Percentiles rank a stretch among this genome's conserved stretches.
phyloP scores from a whole-genome alignment of 2,113 vertebrate genomes.

The Notechis scutatus region DNA sequence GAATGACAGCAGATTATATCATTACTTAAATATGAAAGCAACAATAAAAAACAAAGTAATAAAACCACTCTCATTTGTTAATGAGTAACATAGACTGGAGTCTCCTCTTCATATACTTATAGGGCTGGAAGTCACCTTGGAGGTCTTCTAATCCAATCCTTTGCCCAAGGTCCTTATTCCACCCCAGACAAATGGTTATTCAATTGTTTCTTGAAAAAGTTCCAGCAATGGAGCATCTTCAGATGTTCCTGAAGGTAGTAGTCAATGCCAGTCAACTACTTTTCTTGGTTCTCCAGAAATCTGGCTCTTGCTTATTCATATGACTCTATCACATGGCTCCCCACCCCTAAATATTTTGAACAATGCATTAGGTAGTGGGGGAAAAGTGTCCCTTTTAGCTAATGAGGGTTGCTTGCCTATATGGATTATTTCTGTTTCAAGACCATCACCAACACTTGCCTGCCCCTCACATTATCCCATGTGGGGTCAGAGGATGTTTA shows the following conservation, averaged over 20 bases:
- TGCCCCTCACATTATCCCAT: neutral
- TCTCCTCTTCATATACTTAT: neutral
- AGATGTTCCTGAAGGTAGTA: neutral
- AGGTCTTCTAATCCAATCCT: neutral
- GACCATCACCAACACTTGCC: neutral
- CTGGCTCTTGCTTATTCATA: neutral
- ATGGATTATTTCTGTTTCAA: neutral
- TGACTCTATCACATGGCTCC: neutral
- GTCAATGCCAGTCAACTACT: too few species aligned
- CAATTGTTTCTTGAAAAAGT: neutral
- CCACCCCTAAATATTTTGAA: neutral
- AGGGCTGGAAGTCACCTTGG: neutral
- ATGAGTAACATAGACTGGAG: neutral
- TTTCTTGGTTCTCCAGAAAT: neutral
- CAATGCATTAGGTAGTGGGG: neutral
- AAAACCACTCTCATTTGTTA: neutral
- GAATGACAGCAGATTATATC: neutral
- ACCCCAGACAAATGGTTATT: neutral
- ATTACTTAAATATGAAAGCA: neutral
- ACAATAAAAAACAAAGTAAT: neutral
- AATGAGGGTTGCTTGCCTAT: neutral
- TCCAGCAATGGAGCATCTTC: neutral
- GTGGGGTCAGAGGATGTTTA: neutral
- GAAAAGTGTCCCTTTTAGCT: neutral
- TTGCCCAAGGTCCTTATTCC: neutral